Percentiles rank a stretch among this genome's conserved stretches.
phyloP scores from a whole-genome alignment of 2,797 vertebrate genomes.

The Myotis findleyi region DNA sequence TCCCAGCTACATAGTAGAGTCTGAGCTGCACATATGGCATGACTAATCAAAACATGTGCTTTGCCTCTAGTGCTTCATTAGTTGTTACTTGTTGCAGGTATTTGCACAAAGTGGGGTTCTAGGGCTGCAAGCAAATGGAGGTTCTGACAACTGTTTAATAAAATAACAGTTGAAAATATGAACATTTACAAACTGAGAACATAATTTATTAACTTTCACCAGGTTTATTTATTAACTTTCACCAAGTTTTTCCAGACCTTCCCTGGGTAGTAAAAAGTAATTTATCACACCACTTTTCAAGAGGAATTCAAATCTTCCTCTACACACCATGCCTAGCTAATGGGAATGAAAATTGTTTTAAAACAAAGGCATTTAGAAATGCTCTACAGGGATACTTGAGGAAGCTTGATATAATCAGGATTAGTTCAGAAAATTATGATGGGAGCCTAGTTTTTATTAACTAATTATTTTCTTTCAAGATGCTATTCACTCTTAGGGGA shows the following conservation, averaged over 20 bases:
- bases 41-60: not conserved
- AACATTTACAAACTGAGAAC: constrained; percentile 51
- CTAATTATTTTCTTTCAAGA: constrained; percentile 62
- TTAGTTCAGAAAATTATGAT: constrained; percentile 60
- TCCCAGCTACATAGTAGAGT: not conserved
- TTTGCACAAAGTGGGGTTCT: not conserved
- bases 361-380: constrained; percentile 66
- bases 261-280: constrained; percentile 52
- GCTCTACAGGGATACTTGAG: constrained; percentile 45
- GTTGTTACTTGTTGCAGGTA: not conserved
- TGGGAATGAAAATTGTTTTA: constrained; percentile 60
- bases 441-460: constrained; percentile 60
- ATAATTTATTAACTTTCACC: constrained; percentile 38
- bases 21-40: not conserved
- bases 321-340: not conserved
- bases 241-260: constrained; percentile 9
- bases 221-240: constrained; percentile 28
- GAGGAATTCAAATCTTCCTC: constrained; percentile 58
- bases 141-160: constrained; percentile 27
- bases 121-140: constrained; percentile 21
- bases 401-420: constrained; percentile 38
- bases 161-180: constrained; percentile 13
- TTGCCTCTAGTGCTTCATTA: not conserved
- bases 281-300: constrained; percentile 62
- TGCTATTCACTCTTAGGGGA: not conserved